phyloP scores from a whole-genome alignment of 2,888 invertebrate genomes.

The Nomada goodeniana region DNA sequence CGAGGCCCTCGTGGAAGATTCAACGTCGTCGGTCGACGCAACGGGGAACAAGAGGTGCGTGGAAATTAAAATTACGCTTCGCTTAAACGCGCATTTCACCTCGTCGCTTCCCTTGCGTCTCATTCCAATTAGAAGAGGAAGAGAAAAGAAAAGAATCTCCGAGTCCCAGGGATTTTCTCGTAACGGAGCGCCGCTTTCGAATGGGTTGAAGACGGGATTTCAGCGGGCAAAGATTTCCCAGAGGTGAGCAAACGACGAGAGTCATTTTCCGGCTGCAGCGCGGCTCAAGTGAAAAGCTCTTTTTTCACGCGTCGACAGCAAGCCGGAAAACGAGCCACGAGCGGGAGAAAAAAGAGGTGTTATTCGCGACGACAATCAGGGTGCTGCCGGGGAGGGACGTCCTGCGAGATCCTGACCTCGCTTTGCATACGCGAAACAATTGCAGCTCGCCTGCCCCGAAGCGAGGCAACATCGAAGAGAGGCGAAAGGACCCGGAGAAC shows the following conservation, averaged over 20 bases:
- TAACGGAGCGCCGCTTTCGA: background rate
- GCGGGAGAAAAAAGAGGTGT: background rate
- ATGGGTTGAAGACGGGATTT: background rate
- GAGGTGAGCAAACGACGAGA: slow-evolving; percentile 6
- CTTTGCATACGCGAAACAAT: slow-evolving; percentile 4
- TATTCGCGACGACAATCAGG: background rate
- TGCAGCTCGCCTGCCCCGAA: background rate
- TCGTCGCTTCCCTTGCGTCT: no score
- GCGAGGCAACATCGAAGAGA: background rate
- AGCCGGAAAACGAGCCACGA: background rate
- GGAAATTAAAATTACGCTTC: no score
- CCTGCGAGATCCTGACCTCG: slow-evolving; percentile 7
- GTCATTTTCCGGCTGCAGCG: slow-evolving; percentile 25
- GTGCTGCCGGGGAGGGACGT: background rate
- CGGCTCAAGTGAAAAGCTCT: slow-evolving; percentile 14
- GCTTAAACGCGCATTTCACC: no score
- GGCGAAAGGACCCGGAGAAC: background rate
- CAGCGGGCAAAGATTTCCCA: slow-evolving; percentile 38
- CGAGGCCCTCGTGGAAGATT: no score
- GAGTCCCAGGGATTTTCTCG: no score
- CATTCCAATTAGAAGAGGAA: no score
- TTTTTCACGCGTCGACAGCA: slow-evolving; percentile 5
- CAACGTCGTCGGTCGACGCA: no score
- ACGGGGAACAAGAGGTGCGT: no score
- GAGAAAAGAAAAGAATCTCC: no score